Evolutionary conservation across 2,888 invertebrate species (phyloP), one percentile per base, ranked within the genome.

Genomic region (Ischnus inquisitorius): DNA sequence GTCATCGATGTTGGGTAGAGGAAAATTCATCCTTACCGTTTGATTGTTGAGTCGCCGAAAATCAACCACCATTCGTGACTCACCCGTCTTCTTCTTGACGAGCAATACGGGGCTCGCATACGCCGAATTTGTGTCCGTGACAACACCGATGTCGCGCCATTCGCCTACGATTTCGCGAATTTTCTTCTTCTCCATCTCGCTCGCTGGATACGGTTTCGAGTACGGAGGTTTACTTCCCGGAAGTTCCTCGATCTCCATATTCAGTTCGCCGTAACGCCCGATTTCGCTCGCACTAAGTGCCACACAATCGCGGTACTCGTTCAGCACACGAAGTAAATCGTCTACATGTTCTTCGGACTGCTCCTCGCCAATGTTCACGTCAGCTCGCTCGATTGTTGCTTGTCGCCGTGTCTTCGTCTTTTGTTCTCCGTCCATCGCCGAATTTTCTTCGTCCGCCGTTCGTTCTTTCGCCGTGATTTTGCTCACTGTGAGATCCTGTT

Each of bases 51-150:
- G 48, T 39, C 64, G 39, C 25, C 82, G 41, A 34, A 83, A 84
- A 62, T 85, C 85, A 5, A 79, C 72, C 8, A 74, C 85, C 25
- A 83, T 28, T 64, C 85, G 72, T 2, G 79, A 79, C 51, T 84
- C 80, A 5, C 85, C 82, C 10, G 68, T 82, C 12, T 81, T 75
- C 16, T 86, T 86, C 10, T 82, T 82, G 2, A 87, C 80, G 19
- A 86, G 64, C 10, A 86, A 62, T 4, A 78, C 85, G 5, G 86
- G 87, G 64, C 82, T 86, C 14, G 85, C 83, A 34, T 80, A 86
- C 34, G 76, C 72, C 10, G 81, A 86, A 28, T 65, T 62, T 2
- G 82, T 79, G 41, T 84, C 82, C 12, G 48, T 64, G 4, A 85
- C 78, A 10, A 79, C 62, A 12, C 83, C 82, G 34, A 76, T 57